These are phyloP conservation scores for Gerris lacustris DNA, from an alignment of 2,888 invertebrate genomes.

Conservation along the genomic window DNA sequence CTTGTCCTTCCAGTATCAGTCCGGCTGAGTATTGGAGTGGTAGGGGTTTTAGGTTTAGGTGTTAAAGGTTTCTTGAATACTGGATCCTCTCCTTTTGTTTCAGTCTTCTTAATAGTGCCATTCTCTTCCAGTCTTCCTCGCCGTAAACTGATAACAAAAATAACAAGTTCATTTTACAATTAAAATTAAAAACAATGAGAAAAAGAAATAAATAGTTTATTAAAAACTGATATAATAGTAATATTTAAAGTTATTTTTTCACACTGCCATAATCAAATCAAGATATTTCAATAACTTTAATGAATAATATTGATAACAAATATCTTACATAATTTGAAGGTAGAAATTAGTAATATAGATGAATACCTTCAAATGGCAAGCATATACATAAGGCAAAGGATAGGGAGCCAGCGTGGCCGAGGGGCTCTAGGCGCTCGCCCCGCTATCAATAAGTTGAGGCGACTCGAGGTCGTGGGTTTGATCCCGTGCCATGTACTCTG, in stretches of 20 bases:
- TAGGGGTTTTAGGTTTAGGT: conserved; percentile 13
- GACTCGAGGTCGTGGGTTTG: too few relatives aligned
- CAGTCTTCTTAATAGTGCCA: conserved; percentile 20
- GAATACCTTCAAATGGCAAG: too few relatives aligned
- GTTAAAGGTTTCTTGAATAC: conserved; percentile 16
- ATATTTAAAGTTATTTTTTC: neutral
- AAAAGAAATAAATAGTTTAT: neutral
- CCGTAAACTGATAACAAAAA: conserved; percentile 23
- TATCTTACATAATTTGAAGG: too few relatives aligned
- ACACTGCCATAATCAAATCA: neutral
- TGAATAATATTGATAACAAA: too few relatives aligned
- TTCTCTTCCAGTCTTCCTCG: conserved; percentile 26
- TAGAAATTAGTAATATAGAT: too few relatives aligned
- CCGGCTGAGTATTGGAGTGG: conserved; percentile 36
- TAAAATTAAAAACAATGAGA: conserved; percentile 3
- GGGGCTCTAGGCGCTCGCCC: too few relatives aligned
- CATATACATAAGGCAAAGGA: too few relatives aligned
- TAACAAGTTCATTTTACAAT: too few relatives aligned
- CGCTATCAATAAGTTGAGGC: too few relatives aligned
- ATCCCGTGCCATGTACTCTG: too few relatives aligned
- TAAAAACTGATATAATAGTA: neutral
- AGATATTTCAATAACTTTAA: neutral
- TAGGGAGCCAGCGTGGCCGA: too few relatives aligned
- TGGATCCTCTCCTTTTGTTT: neutral
- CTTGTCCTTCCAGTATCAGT: conserved; percentile 53